A percentile compares a stretch with the other conserved stretches of the same genome.
phyloP scores from a whole-genome alignment of 1,140 invertebrate species.

The Drosophila pectinifera region DNA sequence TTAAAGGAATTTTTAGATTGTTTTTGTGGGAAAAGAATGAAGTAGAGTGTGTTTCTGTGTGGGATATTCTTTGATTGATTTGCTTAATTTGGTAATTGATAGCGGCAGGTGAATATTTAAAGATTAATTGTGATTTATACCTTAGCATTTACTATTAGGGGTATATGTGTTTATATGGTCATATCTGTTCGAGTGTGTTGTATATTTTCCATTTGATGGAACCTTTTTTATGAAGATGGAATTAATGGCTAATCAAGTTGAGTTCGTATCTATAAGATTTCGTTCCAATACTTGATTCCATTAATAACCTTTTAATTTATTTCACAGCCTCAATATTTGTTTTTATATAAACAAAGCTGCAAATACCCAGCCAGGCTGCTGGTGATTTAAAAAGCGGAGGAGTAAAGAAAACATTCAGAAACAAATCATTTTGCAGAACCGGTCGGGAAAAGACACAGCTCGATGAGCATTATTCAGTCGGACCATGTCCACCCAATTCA shows the following conservation, averaged over 20 bases:
- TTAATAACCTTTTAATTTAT: too few relatives aligned
- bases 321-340: too few relatives aligned
- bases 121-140: not conserved
- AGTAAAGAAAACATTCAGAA: constrained; percentile 3
- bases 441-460: constrained; percentile 24
- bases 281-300: too few relatives aligned
- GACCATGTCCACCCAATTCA: constrained; percentile 8
- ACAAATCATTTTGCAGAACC: constrained; percentile 15
- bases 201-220: too few relatives aligned
- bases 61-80: not conserved
- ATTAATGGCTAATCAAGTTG: constrained; percentile 17
- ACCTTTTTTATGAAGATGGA: too few relatives aligned
- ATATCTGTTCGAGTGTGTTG: not conserved
- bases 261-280: too few relatives aligned
- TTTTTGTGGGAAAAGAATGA: constrained; percentile 15
- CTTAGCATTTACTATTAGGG: too few relatives aligned
- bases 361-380: not conserved
- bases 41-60: constrained; percentile 8
- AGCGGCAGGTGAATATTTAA: not conserved
- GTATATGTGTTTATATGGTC: too few relatives aligned
- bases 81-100: constrained; percentile 2
- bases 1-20: constrained; percentile 10
- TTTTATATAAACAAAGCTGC: constrained; percentile 20
- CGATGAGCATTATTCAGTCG: constrained; percentile 37
- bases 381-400: constrained; percentile 7